A percentile compares a stretch with the other conserved stretches of the same genome.
These are phyloP conservation scores for Periophthalmus magnuspinnatus DNA, from an alignment of 2,797 vertebrate species.

Conservation along the genomic window DNA sequence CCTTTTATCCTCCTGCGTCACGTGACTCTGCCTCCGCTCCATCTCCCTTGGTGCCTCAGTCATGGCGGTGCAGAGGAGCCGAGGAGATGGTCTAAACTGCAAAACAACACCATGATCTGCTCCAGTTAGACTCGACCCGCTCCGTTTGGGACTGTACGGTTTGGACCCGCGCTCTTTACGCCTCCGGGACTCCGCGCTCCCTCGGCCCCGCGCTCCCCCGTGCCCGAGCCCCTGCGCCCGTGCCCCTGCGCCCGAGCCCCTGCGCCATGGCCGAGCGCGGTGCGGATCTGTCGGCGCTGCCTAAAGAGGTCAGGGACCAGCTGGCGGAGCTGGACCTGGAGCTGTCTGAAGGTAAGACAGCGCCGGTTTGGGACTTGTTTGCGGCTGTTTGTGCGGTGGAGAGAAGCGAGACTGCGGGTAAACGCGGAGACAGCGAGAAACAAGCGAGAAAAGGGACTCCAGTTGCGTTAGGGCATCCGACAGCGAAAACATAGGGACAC, in stretches of 20 bases:
- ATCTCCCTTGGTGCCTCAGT: constrained; percentile 58
- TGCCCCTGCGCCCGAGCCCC: no score
- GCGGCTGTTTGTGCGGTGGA: neutral
- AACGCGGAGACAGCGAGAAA: constrained; percentile 4
- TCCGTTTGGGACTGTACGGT: constrained; percentile 51
- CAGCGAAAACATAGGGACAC: constrained; percentile 32
- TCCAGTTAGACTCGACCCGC: neutral
- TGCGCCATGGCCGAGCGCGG: constrained; percentile 83
- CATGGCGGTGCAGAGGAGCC: constrained; percentile 78
- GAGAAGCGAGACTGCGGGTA: neutral
- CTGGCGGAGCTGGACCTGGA: constrained; percentile 96
- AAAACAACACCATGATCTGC: constrained; percentile 39
- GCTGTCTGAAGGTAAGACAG: constrained; percentile 89
- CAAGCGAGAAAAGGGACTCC: neutral
- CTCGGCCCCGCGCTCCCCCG: neutral
- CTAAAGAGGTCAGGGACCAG: constrained; percentile 93
- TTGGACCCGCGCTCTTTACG: constrained; percentile 13
- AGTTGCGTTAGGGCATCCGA: constrained; percentile 8
- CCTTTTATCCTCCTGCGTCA: constrained; percentile 59
- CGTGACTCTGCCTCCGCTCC: constrained; percentile 67
- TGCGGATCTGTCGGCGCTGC: constrained; percentile 84
- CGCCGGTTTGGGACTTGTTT: neutral
- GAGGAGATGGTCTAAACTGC: constrained; percentile 68
- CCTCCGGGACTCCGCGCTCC: neutral
- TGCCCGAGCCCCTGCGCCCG: neutral